A percentile compares a stretch with the other conserved stretches of the same genome.
Evolutionary conservation across 2,113 vertebrate genomes (phyloP).

Genomic region (Crotalus horridus): DNA sequence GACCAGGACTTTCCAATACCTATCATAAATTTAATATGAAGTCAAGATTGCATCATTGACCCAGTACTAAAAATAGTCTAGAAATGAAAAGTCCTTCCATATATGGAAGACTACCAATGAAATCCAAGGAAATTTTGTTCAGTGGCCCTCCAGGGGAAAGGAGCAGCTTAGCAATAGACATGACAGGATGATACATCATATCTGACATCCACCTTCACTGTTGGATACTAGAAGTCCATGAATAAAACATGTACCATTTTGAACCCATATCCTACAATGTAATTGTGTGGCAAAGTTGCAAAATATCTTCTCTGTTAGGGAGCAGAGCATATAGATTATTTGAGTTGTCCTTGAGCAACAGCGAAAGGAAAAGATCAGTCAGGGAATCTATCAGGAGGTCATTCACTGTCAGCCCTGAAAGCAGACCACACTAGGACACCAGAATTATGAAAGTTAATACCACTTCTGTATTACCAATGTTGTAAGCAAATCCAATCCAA

Average conservation of each 20-base stretch:
- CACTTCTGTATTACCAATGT: neutral
- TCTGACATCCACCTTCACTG: neutral
- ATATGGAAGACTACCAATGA: neutral
- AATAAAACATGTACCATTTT: neutral
- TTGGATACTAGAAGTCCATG: neutral
- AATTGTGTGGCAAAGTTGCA: neutral
- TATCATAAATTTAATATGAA: neutral
- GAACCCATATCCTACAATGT: neutral
- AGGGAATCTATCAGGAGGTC: neutral
- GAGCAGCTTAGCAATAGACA: neutral
- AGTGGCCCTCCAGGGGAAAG: neutral
- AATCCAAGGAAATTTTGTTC: neutral
- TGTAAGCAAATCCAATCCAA: neutral
- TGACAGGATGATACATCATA: neutral
- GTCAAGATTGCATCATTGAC: neutral
- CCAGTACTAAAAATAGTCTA: neutral
- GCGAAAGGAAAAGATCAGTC: neutral
- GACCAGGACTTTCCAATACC: neutral
- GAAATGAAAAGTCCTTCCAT: neutral
- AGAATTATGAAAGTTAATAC: neutral
- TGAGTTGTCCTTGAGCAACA: neutral
- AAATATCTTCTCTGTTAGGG: neutral
- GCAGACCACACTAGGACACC: neutral
- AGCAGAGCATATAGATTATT: neutral
- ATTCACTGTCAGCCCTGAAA: neutral